These are phyloP conservation scores for Homarus gammarus DNA, from an alignment of 2,888 invertebrate species.

Conservation along the genomic window DNA sequence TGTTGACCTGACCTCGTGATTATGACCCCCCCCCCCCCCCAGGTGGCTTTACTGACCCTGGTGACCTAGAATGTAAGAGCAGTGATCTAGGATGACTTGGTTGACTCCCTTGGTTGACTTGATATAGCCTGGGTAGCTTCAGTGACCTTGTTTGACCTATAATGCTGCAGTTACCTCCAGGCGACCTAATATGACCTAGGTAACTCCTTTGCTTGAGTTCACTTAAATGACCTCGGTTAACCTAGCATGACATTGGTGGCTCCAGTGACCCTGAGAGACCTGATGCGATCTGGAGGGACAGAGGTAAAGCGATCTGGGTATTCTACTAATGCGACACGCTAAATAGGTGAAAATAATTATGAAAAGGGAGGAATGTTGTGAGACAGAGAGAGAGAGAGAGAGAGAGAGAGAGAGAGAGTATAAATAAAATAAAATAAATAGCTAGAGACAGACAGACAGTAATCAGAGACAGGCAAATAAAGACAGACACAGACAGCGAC, in stretches of 20 bases:
- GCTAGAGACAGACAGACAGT: no score
- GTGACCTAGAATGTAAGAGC: no score
- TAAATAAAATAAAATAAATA: no score
- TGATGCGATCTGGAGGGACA: no score
- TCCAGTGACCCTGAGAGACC: no score
- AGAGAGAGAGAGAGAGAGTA: constrained; percentile 28
- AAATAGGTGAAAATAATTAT: constrained; percentile 30
- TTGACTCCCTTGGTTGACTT: no score
- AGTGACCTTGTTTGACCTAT: background rate
- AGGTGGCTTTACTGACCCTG: background rate
- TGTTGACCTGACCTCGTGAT: background rate
- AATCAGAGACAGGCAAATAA: background rate
- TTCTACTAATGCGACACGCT: constrained; percentile 2
- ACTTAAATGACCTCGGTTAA: no score
- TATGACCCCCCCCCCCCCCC: background rate
- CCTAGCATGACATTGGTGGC: background rate
- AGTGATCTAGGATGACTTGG: no score
- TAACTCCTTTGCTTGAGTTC: no score
- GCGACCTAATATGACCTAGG: no score
- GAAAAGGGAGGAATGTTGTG: constrained; percentile 16
- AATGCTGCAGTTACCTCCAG: no score
- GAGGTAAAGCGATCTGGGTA: no score
- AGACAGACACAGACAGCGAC: background rate
- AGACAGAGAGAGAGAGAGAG: background rate
- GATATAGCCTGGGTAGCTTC: background rate